Base-by-base conservation (phyloP, 1,140 invertebrate species). In the Mercenaria mercenaria region DNA sequence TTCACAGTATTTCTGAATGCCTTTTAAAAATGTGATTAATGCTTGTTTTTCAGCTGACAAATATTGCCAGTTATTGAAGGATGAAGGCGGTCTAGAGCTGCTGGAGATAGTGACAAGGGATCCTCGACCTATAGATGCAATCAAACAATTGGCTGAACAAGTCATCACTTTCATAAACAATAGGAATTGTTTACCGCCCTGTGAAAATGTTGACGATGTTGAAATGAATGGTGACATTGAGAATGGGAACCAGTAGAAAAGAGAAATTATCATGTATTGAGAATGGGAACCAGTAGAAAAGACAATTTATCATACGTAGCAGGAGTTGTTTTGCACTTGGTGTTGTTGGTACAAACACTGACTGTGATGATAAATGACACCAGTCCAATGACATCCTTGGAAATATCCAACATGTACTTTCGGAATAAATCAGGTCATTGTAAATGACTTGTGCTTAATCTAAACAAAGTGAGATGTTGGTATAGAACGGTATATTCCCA, bases 1-100 rank as follows among this genome's bases (percentile, higher is more conserved):
- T n/a, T n/a, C n/a, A n/a, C n/a, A n/a, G n/a, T n/a, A n/a, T n/a
- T n/a, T n/a, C n/a, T n/a, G n/a, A n/a, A n/a, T n/a, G n/a, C n/a
- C n/a, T n/a, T n/a, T n/a, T n/a, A n/a, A n/a, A n/a, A n/a, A n/a
- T n/a, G n/a, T n/a, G n/a, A n/a, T n/a, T n/a, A n/a, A n/a, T n/a
- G n/a, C n/a, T n/a, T n/a, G n/a, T 29, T 43, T 90, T 61, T 88
- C 52, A 90, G 97, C 98, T 50, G 97, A 97, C 26, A 99, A 99
- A 96, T 99, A 99, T 96, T 99, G 98, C 95, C 96, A 96, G 79
- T 96, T 99, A 91, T 97, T 99, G 18, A 97, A 98, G 92, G 96
- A 97, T 72, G 99, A 99, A 96, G 98, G 98, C 80, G 99, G 99
- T 0, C 94, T 99, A 59, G 96, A 97, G 61, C 96, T 98, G 43